Evolutionary conservation across 2,113 vertebrate species (phyloP), one percentile per base, ranked within the genome.

Genomic region (Chinchilla lanigera): DNA sequence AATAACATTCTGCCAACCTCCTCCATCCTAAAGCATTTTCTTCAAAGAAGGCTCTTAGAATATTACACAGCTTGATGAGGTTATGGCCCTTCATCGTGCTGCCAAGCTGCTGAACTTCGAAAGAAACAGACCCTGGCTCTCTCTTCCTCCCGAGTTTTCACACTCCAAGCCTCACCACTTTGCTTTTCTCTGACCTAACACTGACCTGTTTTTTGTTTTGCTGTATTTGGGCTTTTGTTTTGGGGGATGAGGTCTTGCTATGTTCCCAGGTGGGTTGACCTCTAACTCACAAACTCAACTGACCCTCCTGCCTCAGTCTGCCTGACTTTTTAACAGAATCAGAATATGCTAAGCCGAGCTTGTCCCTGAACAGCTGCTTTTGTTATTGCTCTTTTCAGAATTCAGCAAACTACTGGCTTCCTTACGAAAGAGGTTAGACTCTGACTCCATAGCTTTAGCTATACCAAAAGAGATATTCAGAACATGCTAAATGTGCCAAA

Each of bases 341-440:
- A 80, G 69, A 94, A 67, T 69, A 33, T 33, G 19, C 77, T 50
- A 30, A 81, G 41, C 35, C 30, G 41, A 88, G 61, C 30, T 41
- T 81, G 71, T 47, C 69, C 13, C 26, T 90, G 47, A 71, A 20
- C 73, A 41, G 35, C 41, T 85, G 5, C 56, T 9, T 77, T 89
- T 24, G 38, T 75, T 82, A 7, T 63, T 92, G 17, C 80, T 77
- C 24, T 86, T 71, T 80, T 78, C 67, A 52, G 56, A 84, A 88
- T 71, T 86, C 52, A 89, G 63, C 82, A 85, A 90, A 50, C 75
- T 77, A 88, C 92, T 44, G 44, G 19, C 50, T 92, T 90, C 33
- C 90, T n/a, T 69, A 83, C 20, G 84, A 75, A 90, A 92, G 75
- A 95, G 86, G 67, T 67, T 92, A 75, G 7, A 92, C 28, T 63